phyloP scores from a whole-genome alignment of 2,113 vertebrate genomes.

The Arizona elegans region DNA sequence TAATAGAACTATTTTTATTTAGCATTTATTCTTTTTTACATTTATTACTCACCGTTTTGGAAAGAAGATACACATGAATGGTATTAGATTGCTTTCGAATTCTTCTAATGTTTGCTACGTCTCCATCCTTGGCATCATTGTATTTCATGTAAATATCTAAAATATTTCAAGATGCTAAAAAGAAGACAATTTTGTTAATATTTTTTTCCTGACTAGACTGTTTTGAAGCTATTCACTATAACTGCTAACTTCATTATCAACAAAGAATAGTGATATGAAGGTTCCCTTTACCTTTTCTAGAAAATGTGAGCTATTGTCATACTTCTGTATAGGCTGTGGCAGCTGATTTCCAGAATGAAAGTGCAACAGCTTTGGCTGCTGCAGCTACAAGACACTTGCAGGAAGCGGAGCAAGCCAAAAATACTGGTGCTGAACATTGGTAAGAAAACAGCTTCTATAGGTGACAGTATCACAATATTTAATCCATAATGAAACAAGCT shows the following conservation, averaged over 20 bases:
- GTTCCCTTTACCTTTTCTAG: neutral
- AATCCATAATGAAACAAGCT: neutral
- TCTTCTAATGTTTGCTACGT: neutral
- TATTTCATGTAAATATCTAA: neutral
- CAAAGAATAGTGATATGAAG: neutral
- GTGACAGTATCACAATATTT: rapidly evolving
- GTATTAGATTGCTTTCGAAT: neutral
- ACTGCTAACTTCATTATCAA: neutral
- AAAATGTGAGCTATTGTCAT: slow-evolving; percentile 8
- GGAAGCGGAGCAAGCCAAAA: slow-evolving; percentile 92
- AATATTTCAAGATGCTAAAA: neutral
- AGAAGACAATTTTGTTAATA: neutral
- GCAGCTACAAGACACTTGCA: slow-evolving; percentile 93
- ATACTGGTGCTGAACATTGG: slow-evolving; percentile 86
- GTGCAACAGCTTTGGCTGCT: slow-evolving; percentile 89
- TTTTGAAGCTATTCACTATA: neutral
- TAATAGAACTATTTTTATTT: neutral
- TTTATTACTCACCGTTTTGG: neutral
- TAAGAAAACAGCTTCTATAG: slow-evolving; percentile 54
- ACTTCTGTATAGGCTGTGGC: slow-evolving; percentile 82
- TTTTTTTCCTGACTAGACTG: neutral
- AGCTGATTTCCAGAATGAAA: slow-evolving; percentile 97
- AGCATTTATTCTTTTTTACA: neutral
- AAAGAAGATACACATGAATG: neutral
- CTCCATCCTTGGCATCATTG: neutral